phyloP scores from a whole-genome alignment of 2,113 vertebrate species.

The Oryzias melastigma region DNA sequence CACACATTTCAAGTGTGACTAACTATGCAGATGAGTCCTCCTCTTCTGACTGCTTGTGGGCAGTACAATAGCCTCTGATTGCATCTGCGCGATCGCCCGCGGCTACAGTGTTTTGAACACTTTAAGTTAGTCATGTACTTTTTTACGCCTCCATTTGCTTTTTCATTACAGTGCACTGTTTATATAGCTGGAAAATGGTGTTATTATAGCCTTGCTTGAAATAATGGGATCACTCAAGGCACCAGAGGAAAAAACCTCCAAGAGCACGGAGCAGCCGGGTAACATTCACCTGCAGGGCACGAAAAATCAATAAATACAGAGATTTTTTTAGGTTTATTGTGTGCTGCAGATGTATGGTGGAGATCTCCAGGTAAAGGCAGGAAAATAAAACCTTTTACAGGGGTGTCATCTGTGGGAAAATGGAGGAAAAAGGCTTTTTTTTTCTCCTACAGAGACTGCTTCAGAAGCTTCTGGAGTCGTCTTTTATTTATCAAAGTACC shows the following conservation, averaged over 20 bases:
- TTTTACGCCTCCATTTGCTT: conserved; percentile 14
- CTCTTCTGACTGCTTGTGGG: conserved; percentile 42
- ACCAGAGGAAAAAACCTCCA: neutral
- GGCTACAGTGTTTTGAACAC: conserved; percentile 10
- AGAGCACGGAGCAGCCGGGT: neutral
- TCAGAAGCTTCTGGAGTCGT: neutral
- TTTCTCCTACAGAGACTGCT: neutral
- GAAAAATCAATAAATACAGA: neutral
- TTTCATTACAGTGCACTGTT: conserved; percentile 7
- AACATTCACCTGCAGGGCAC: neutral
- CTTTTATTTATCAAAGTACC: no score
- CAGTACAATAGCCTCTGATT: conserved; percentile 53
- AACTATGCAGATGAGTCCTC: conserved; percentile 45
- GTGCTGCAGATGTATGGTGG: neutral
- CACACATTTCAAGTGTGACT: conserved; percentile 37
- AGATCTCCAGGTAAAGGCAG: neutral
- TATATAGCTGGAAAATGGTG: neutral
- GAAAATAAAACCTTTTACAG: neutral
- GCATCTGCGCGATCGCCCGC: conserved; percentile 26
- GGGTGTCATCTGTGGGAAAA: neutral
- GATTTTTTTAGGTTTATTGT: neutral
- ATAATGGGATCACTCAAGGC: neutral
- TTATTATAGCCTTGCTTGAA: neutral
- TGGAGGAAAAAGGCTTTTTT: no score
- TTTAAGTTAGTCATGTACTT: conserved; percentile 14